These are phyloP conservation scores for Agelas oroides DNA, from an alignment of 37 sponge, comb jelly and placozoan species.

Conservation along the genomic window DNA sequence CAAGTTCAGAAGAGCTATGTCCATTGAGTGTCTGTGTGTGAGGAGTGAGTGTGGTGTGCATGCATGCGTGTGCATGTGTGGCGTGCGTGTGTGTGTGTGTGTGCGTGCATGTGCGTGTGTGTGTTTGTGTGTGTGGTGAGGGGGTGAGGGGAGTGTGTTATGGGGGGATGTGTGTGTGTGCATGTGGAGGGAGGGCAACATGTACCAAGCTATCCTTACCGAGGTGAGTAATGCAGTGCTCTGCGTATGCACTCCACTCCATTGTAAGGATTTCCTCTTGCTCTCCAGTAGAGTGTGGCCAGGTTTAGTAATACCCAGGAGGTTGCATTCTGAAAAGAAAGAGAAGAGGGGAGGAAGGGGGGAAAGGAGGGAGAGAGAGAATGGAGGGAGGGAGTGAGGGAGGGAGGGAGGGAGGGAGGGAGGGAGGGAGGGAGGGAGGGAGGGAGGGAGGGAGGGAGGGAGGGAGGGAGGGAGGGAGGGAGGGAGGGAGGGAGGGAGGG, in stretches of 20 bases:
- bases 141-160: too few relatives aligned
- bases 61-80: neutral
- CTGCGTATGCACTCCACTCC: conserved; percentile 84
- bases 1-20: conserved; percentile 75
- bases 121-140: neutral
- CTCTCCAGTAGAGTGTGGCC: conserved; percentile 90
- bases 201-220: conserved; percentile 29
- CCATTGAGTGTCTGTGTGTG: conserved; percentile 34
- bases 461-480: neutral
- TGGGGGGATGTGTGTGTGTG: too few relatives aligned
- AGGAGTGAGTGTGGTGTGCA: neutral
- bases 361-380: neutral
- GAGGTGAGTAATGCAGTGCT: conserved; percentile 78
- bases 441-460: neutral
- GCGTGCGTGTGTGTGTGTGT: conserved; percentile 30
- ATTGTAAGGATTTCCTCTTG: conserved; percentile 64
- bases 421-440: conserved; percentile 3
- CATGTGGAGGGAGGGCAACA: too few relatives aligned
- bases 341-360: conserved; percentile 11
- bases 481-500: neutral
- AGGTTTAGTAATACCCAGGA: conserved; percentile 86
- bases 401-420: neutral
- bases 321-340: conserved; percentile 57
- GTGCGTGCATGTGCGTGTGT: neutral
- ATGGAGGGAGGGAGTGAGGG: neutral